Base-by-base conservation (phyloP, 1,140 invertebrate species). In the Orussus abietinus region DNA sequence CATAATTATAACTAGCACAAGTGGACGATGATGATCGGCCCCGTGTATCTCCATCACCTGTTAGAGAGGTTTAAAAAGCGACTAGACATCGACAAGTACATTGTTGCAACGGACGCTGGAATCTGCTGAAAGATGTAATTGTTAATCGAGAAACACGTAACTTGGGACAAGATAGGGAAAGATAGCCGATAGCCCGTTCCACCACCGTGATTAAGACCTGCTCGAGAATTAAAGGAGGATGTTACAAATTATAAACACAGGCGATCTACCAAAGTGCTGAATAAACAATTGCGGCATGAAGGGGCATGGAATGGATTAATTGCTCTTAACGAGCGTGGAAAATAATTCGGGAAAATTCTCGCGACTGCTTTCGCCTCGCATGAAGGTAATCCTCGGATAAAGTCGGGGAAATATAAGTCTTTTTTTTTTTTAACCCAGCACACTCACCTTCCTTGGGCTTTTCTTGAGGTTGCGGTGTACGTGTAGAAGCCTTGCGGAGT, bases 401-500 rank as follows among this genome's bases (percentile, higher is more conserved):
- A n/a, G n/a, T n/a, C n/a, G n/a, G n/a, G n/a, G n/a, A n/a, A n/a
- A n/a, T n/a, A n/a, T n/a, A n/a, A n/a, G n/a, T n/a, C n/a, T 30
- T 39, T 11, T 20, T 37, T 40, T 28, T 20, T 41, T 14, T 37
- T 14, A 41, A 58, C 53, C 55, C n/a, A n/a, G 55, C 46, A 64
- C 59, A 71, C 66, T 71, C 66, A 71, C 68, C 68, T 69, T 71
- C 68, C 55, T 66, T 68, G 46, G 68, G 62, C 36, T 68, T 67
- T 38, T 69, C 68, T 63, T 66, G 64, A 54, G 59, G 57, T 50
- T 63, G 64, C 45, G 63, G 54, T 57, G 66, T 60, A 64, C 63
- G 65, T 59, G 62, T 64, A 42, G 68, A 68, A 68, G 63, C 57
- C 61, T 69, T 71, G 60, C 66, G 64, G 51, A 59, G 60, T 66